Conservation (phyloP, 1,140 invertebrate species). For the Planococcus citri region DNA sequence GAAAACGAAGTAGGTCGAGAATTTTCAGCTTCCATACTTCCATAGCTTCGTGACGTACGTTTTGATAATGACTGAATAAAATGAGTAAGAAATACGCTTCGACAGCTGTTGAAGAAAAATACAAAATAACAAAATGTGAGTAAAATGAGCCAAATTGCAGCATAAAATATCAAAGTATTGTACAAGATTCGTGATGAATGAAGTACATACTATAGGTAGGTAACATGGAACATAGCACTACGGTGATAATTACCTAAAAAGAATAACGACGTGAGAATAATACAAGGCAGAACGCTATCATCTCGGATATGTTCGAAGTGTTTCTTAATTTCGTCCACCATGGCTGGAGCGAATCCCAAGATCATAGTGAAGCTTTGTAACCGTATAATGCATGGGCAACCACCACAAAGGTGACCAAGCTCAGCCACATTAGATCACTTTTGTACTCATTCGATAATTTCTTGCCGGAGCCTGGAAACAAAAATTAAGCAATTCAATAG, state of each 20-base stretch:
- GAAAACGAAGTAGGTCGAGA: neutral
- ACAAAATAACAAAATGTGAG: too few relatives aligned
- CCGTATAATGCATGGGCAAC: constrained; percentile 4
- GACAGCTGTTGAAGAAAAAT: constrained; percentile 7
- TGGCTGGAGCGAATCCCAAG: neutral
- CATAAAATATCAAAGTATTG: too few relatives aligned
- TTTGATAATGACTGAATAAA: constrained; percentile 1
- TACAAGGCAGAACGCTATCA: neutral
- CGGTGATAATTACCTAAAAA: neutral
- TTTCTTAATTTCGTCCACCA: neutral
- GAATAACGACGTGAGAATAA: neutral
- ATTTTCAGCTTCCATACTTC: neutral
- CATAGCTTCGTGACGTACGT: neutral
- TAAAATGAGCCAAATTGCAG: too few relatives aligned
- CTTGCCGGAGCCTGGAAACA: neutral
- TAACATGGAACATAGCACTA: too few relatives aligned
- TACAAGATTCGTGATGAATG: too few relatives aligned
- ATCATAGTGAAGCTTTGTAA: neutral
- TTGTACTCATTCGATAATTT: neutral
- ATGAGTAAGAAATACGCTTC: neutral
- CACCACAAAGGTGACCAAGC: neutral
- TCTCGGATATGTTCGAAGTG: neutral
- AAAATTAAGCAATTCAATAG: neutral
- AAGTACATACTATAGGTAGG: too few relatives aligned
- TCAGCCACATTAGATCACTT: neutral